Conservation (phyloP, 1,140 invertebrate genomes). For the Platyscapa corneri region DNA sequence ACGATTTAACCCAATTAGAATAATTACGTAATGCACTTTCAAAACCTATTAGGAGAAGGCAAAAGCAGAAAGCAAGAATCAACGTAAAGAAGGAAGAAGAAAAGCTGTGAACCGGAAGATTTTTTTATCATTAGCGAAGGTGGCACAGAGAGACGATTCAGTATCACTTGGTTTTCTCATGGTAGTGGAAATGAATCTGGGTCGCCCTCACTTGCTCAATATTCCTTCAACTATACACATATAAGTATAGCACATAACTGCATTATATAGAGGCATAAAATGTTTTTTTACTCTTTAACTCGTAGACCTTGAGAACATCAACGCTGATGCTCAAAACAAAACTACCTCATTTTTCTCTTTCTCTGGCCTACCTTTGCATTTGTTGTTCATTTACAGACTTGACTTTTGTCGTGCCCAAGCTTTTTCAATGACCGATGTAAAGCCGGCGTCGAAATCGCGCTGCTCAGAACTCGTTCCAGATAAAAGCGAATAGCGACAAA, state of each 20-base stretch:
- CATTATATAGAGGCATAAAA: background rate
- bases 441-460: background rate
- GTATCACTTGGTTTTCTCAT: background rate
- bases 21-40: no score
- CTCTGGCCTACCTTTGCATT: background rate
- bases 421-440: background rate
- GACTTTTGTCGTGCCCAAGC: background rate
- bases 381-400: background rate
- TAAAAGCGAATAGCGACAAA: background rate
- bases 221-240: background rate
- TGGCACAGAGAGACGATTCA: conserved; percentile 16
- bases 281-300: background rate
- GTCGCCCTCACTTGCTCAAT: conserved; percentile 36
- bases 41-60: no score
- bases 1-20: no score
- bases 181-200: conserved; percentile 42
- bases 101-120: background rate
- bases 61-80: background rate
- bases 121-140: conserved; percentile 15
- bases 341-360: background rate
- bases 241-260: background rate
- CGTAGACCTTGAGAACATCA: background rate
- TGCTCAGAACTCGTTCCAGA: background rate
- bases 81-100: background rate
- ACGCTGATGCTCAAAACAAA: background rate